phyloP scores from a whole-genome alignment of 2,113 vertebrate species.

The Hippocampus zosterae region DNA sequence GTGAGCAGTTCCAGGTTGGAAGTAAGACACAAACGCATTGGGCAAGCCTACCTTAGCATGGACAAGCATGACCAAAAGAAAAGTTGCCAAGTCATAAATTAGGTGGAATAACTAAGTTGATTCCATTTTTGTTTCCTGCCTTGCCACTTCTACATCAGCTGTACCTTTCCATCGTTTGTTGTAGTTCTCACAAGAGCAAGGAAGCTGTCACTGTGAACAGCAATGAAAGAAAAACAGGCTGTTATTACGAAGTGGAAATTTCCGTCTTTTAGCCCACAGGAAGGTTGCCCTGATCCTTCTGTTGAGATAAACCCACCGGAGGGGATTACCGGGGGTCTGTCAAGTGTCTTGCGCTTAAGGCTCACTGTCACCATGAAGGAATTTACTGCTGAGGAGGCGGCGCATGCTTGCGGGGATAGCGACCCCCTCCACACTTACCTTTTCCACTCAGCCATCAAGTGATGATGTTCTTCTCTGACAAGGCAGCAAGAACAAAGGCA shows the following conservation, averaged over 20 bases:
- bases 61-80: background rate
- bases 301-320: slow-evolving; percentile 38
- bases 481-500: slow-evolving; percentile 32
- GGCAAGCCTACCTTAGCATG: background rate
- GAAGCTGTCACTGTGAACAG: background rate
- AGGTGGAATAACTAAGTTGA: background rate
- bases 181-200: background rate
- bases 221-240: slow-evolving; percentile 2
- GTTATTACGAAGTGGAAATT: slow-evolving; percentile 9
- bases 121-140: background rate
- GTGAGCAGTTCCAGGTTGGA: background rate
- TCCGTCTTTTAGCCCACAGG: slow-evolving; percentile 3
- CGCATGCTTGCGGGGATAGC: slow-evolving; percentile 17
- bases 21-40: too few relatives aligned
- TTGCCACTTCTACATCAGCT: background rate
- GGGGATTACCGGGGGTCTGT: slow-evolving; percentile 24
- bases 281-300: slow-evolving; percentile 30
- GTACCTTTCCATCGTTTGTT: background rate
- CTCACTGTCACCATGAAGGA: slow-evolving; percentile 40
- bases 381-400: slow-evolving; percentile 31
- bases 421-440: slow-evolving; percentile 4
- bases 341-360: slow-evolving; percentile 3
- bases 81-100: background rate
- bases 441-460: slow-evolving; percentile 39
- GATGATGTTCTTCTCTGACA: slow-evolving; percentile 29